Evolutionary conservation across 2,888 invertebrate genomes (phyloP), one percentile per base, ranked within the genome.

Genomic region (Pterostichus madidus): DNA sequence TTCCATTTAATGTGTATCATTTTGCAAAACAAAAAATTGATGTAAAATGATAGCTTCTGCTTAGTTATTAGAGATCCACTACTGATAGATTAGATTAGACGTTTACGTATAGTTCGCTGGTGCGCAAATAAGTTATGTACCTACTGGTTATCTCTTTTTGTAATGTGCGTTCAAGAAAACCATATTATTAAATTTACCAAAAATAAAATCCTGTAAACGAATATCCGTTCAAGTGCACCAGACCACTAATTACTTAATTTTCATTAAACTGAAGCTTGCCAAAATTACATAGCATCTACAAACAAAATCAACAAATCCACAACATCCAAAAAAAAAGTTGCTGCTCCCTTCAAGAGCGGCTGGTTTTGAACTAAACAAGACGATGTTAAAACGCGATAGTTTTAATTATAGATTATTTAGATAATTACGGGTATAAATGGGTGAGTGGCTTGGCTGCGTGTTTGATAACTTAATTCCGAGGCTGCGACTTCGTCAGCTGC

Each of bases 371-470:
- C 64, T 59, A 84, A 44, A 68, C 82, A 68, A 84, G 46, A 8
- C 61, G 83, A 77, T 78, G 73, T 68, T 61, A 77, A 80, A 83
- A 84, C 77, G 83, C 86, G 87, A 87, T 87, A 86, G 86, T 86
- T 86, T 87, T 87, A 87, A 87, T 87, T 87, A 87, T 86, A 86
- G 86, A 86, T 86, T 86, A 87, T 87, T 86, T 85, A 85, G 86
- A 86, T 86, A 87, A 87, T 87, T 87, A 86, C 85, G 85, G 85
- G 85, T 84, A 84, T 64, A 75, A 59, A 64, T 73, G 81, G 76
- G 64, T 13, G 39, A 76, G 84, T 84, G 84, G 83, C 84, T 85
- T 84, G 84, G 83, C 84, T 85, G 85, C 83, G 83, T 85, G 86
- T 85, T 86, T 87, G 87, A 87, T 86, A 86, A 86, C 87, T 87